These are phyloP conservation scores for Lordiphosa fenestrarum DNA, from an alignment of 2,888 invertebrate species.

Conservation along the genomic window DNA sequence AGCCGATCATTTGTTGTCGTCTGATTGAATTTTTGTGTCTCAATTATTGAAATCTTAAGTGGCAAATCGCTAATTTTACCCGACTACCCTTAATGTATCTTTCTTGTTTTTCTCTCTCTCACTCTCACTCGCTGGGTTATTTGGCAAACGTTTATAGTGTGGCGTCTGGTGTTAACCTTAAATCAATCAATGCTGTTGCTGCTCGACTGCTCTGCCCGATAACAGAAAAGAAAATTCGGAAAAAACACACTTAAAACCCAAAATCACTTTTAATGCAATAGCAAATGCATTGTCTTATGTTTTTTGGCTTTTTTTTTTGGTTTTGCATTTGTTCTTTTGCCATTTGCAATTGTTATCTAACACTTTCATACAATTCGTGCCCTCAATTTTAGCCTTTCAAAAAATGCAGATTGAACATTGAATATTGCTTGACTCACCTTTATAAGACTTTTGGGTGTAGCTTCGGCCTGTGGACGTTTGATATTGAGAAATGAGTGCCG, in stretches of 20 bases:
- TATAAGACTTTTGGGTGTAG: constrained; percentile 71
- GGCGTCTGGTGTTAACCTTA: constrained; percentile 71
- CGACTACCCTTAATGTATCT: constrained; percentile 34
- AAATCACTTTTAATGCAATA: constrained; percentile 6
- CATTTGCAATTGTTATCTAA: constrained; percentile 70
- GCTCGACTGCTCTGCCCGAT: constrained; percentile 44
- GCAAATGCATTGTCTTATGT: constrained; percentile 8
- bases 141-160: constrained; percentile 55
- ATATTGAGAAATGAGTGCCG: constrained; percentile 82
- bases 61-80: neutral
- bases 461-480: constrained; percentile 77
- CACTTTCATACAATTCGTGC: constrained; percentile 23
- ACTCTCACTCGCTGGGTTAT: constrained; percentile 22
- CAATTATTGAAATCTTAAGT: neutral
- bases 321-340: constrained; percentile 44
- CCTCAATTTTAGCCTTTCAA: constrained; percentile 7
- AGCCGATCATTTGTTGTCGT: neutral
- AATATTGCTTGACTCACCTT: constrained; percentile 59
- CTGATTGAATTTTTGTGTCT: neutral
- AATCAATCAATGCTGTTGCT: constrained; percentile 68
- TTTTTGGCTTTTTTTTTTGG: constrained; percentile 9
- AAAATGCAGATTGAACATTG: constrained; percentile 1
- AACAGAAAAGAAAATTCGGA: constrained; percentile 31
- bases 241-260: constrained; percentile 8
- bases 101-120: constrained; percentile 19